Base-by-base conservation (phyloP, 2,888 invertebrate genomes). In the Hemistola chrysoprasaria region DNA sequence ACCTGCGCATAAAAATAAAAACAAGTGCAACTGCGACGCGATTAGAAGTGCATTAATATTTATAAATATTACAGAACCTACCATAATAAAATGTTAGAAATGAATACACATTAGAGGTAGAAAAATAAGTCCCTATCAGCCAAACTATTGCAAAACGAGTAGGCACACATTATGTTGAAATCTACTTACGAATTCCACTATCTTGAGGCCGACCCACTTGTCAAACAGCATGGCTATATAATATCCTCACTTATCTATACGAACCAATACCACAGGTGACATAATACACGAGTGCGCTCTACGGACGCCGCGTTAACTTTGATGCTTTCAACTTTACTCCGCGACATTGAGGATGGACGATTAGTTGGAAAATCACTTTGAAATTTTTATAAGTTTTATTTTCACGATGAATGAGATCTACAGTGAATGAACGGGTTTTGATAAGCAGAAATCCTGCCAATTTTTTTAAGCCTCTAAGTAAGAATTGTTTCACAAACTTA, bases 201-300 rank as follows among this genome's bases (percentile, higher is more conserved):
- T 83, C 84, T 90, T 90, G 60, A 90, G 79, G 53, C 78, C 87
- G 80, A 90, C 89, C 90, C 90, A 90, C 80, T 89, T 89, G 77
- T 90, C 89, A 65, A 84, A 90, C 23, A 86, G 70, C 89, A 89
- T 89, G 60, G 55, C 60, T 50, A 49, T 54, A 55, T 51, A 42
- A 51, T 58, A 53, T 53, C 55, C 56, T 54, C 60, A 60, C 56
- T 56, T 52, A 51, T 56, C 52, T 59, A 51, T 55, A 55, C 39
- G 59, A 52, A 40, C 30, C 35, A 51, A 59, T n/a, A 23, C 22
- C 6, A 28, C 35, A 27, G 62, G 47, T 66, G 63, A 69, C 71
- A 71, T 67, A 66, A 70, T 56, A 57, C 60, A 69, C 85, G 78
- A 67, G 71, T 75, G 80, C 71, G 58, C 79, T 62, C 58, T 71